phyloP scores from a whole-genome alignment of 2,797 vertebrate species.

The Argyrosomus regius region DNA sequence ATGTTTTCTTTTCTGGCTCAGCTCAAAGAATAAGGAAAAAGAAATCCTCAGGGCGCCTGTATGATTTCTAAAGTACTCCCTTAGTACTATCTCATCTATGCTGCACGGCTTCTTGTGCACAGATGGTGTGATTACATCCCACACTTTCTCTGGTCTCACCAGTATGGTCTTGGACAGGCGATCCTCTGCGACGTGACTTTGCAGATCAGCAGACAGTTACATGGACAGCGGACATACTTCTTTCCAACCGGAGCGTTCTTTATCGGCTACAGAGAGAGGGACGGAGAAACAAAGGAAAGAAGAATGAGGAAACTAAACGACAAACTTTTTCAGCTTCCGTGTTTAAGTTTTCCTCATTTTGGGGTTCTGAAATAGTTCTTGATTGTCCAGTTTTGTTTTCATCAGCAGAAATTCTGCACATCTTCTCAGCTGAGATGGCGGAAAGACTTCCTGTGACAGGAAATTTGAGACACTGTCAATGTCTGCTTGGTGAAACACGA shows the following conservation, averaged over 20 bases:
- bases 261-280: conserved; percentile 85
- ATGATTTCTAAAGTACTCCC: too few relatives aligned
- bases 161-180: conserved; percentile 91
- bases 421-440: background rate
- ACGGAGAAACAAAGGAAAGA: background rate
- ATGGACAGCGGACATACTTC: conserved; percentile 93
- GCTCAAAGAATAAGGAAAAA: background rate
- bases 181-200: conserved; percentile 93
- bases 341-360: background rate
- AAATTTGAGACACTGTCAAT: background rate
- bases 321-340: background rate
- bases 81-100: background rate
- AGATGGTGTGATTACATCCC: conserved; percentile 14
- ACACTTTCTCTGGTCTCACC: conserved; percentile 80
- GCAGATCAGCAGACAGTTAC: conserved; percentile 94
- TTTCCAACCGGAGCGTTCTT: conserved; percentile 93
- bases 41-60: background rate
- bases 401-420: conserved; percentile 3
- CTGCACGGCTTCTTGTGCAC: background rate
- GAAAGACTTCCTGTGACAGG: background rate
- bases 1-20: too few relatives aligned
- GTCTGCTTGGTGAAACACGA: background rate
- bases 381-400: background rate
- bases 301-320: background rate
- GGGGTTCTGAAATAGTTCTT: background rate